Percentiles rank a stretch among this genome's conserved stretches.
Evolutionary conservation across 2,797 vertebrate genomes (phyloP).

Genomic region (Nyctalus aviator): DNA sequence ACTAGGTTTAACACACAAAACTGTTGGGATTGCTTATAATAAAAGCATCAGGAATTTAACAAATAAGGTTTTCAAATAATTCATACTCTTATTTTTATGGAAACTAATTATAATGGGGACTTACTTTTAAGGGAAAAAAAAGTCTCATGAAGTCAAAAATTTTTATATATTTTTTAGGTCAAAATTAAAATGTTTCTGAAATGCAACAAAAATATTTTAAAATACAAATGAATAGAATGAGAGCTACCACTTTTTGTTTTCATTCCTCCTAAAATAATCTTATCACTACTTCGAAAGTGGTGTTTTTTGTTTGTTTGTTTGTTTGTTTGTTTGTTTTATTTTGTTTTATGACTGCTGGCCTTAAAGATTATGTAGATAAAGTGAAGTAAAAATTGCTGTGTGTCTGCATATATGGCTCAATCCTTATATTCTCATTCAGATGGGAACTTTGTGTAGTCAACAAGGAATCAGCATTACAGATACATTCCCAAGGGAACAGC

Average conservation of each 20-base stretch:
- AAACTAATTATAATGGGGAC: background rate
- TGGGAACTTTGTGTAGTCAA: background rate
- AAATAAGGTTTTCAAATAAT: background rate
- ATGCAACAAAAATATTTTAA: background rate
- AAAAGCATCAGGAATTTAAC: background rate
- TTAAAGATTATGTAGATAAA: background rate
- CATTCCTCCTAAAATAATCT: background rate
- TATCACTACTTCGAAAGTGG: background rate
- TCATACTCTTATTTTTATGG: background rate
- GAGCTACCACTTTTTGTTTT: background rate
- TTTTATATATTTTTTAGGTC: background rate
- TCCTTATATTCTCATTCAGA: background rate
- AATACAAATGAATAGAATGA: background rate
- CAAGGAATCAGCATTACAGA: constrained; percentile 19
- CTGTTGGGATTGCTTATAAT: background rate
- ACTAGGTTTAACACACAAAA: background rate
- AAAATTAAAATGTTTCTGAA: background rate
- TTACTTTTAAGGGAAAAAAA: constrained; percentile 19
- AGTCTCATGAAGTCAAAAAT: background rate
- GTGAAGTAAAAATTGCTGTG: background rate
- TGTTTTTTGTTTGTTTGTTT: background rate
- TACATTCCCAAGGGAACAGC: background rate
- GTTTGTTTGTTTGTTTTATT: background rate
- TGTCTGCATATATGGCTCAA: background rate
- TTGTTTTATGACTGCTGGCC: background rate